These are phyloP conservation scores for Suillia variegata DNA, from an alignment of 2,888 invertebrate species.

Conservation along the genomic window DNA sequence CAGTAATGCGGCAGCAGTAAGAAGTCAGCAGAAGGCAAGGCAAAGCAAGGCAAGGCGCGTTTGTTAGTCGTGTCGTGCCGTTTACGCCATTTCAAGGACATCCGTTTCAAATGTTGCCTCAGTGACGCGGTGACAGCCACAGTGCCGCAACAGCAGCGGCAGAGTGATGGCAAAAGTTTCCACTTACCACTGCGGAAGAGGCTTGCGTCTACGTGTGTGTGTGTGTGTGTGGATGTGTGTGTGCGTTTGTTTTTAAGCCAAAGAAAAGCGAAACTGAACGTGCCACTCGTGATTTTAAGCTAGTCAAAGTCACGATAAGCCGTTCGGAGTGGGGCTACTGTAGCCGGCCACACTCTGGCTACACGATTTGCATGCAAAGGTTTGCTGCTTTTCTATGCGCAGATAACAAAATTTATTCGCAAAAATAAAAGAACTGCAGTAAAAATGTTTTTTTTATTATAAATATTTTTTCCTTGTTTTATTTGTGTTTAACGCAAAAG, in stretches of 20 bases:
- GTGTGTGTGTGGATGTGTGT: background rate
- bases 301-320: background rate
- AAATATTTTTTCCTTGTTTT: too few relatives aligned
- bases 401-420: too few relatives aligned
- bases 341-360: background rate
- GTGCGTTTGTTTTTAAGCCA: conserved; percentile 2
- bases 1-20: too few relatives aligned
- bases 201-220: too few relatives aligned
- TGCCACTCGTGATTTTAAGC: conserved; percentile 8
- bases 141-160: background rate
- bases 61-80: conserved; percentile 8
- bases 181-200: background rate
- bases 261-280: conserved; percentile 19
- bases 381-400: background rate
- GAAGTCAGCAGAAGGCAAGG: background rate
- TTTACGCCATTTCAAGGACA: conserved; percentile 33
- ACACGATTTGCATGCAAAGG: background rate
- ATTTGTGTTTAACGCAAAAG: too few relatives aligned
- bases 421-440: too few relatives aligned
- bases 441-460: too few relatives aligned
- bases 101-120: conserved; percentile 38
- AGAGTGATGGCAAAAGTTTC: too few relatives aligned
- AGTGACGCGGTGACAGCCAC: conserved; percentile 9
- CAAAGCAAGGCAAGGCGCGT: conserved; percentile 4
- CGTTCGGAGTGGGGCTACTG: background rate